phyloP scores from a whole-genome alignment of 2,113 vertebrate species.

The Centropus bengalensis region DNA sequence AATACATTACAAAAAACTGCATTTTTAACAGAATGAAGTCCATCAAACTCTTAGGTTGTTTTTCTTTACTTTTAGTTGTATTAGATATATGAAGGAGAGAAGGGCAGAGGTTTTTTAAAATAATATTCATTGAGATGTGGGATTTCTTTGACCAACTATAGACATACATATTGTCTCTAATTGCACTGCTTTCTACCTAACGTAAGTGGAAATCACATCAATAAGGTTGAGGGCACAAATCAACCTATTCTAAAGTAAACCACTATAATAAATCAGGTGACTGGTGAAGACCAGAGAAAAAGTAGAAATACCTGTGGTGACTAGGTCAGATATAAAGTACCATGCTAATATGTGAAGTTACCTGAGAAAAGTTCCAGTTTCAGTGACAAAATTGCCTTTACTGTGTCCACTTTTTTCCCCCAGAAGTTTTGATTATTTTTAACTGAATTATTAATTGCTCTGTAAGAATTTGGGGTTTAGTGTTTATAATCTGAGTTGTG shows the following conservation, averaged over 20 bases:
- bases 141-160: background rate
- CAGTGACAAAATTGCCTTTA: background rate
- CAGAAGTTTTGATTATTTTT: background rate
- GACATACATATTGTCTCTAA: background rate
- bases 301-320: background rate
- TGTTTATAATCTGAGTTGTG: background rate
- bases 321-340: background rate
- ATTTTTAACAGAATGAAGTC: no score
- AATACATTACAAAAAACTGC: background rate
- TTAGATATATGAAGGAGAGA: background rate
- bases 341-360: background rate
- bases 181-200: background rate
- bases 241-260: background rate
- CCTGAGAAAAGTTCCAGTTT: background rate
- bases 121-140: background rate
- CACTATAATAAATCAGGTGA: background rate
- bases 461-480: background rate
- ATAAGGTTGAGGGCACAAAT: background rate
- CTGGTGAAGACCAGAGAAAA: background rate
- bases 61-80: background rate
- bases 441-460: background rate
- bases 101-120: background rate
- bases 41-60: no score
- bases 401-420: background rate
- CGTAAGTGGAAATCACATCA: background rate